Base-by-base conservation (phyloP, 2,888 invertebrate genomes). In the Agrochola circellaris region DNA sequence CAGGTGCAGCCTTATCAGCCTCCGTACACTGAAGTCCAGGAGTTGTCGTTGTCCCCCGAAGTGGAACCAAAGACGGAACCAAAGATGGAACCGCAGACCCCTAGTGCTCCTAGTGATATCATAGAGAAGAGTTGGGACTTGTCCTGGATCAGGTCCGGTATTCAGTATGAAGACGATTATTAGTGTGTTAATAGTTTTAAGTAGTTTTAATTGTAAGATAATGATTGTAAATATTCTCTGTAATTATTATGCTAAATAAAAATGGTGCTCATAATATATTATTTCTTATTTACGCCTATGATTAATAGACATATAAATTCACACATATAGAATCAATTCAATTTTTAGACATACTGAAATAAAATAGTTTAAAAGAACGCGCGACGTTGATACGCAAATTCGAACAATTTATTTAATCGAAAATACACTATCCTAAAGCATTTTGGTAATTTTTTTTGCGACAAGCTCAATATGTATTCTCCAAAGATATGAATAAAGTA, bases 121-220 rank as follows among this genome's bases (percentile, higher is more conserved):
- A 78, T 84, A 51, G 92, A 90, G 1, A 90, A 88, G 51, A 93
- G 86, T 73, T 94, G 93, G 92, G 94, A 95, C 72, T 80, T 93
- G n/a, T 94, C 95, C 0, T 95, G 95, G 95, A 91, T 95, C 54
- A 90, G 88, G 23, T 90, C 38, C 13, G 17, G 91, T 77, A 91
- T 94, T 71, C 85, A 93, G 30, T 84, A 86, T 23, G 92, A 93
- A 62, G 93, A 94, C 0, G 93, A 93, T 65, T 90, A 83, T 82
- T 92, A 67, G n/a, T 48, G 26, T 62, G 5, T 17, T 56, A 4
- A 4, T 69, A 68, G 56, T 70, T 73, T 20, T 71, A 73, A 23
- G 26, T 67, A 45, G 20, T 54, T 60, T 56, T 61, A 64, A 56
- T 56, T 65, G 23, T 75, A 17, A 76, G 20, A 15, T 34, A 56